phyloP scores from a whole-genome alignment of 1,140 invertebrate genomes.

The Trachymyrmex septentrionalis region DNA sequence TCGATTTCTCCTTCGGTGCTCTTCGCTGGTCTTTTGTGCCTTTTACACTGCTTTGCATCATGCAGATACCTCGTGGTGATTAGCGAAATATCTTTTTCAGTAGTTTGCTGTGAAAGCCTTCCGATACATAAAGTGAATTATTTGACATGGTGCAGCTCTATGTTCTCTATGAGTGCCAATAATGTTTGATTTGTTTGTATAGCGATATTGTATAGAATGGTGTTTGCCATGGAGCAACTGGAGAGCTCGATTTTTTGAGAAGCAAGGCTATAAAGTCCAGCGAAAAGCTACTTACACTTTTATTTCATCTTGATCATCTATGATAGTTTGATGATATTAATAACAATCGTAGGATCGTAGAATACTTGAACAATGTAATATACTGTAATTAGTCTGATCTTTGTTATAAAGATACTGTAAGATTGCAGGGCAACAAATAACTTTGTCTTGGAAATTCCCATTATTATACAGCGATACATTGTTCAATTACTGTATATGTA shows the following conservation, averaged over 20 bases:
- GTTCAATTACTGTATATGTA: neutral
- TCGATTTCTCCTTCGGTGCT: neutral
- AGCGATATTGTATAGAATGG: neutral
- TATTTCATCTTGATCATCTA: neutral
- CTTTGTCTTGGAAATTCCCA: neutral
- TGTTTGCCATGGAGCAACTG: neutral
- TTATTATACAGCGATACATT: neutral
- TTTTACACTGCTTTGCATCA: neutral
- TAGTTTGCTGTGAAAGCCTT: conserved; percentile 9
- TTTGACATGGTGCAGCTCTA: conserved; percentile 33
- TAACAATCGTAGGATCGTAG: neutral
- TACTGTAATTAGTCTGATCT: neutral
- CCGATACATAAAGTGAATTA: conserved; percentile 15
- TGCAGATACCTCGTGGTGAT: neutral
- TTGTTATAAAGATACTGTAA: conserved; percentile 11
- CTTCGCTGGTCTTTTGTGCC: conserved; percentile 11
- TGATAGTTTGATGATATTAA: neutral
- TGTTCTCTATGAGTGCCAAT: neutral
- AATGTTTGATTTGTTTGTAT: conserved; percentile 32
- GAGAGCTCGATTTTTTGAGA: neutral
- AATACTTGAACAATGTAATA: neutral
- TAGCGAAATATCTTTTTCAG: neutral
- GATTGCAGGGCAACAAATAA: neutral
- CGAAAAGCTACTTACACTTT: neutral
- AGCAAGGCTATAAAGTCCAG: neutral